Evolutionary conservation across 2,113 vertebrate genomes (phyloP).

Genomic region (Elaphurus davidianus): DNA sequence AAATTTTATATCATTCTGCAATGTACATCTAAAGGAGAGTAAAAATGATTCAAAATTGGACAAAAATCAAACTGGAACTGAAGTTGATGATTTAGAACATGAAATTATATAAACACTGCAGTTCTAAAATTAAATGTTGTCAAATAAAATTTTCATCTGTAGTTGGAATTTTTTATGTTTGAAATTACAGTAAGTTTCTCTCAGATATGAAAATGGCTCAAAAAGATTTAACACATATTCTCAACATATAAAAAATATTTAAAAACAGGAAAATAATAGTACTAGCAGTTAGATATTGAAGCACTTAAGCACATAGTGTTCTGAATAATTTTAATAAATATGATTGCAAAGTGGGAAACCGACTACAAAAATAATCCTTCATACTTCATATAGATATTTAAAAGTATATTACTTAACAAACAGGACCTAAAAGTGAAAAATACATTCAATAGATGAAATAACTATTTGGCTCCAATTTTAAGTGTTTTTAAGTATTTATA

Average conservation of each 20-base stretch:
- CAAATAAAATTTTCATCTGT: not conserved
- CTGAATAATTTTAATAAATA: not conserved
- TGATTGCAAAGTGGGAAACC: not conserved
- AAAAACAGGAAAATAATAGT: not conserved
- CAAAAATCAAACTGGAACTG: not conserved
- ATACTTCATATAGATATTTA: not conserved
- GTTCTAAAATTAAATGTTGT: not conserved
- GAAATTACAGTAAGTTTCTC: not conserved
- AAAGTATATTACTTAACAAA: not conserved
- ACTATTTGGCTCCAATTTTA: not conserved
- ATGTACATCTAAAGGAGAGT: not conserved
- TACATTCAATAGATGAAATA: not conserved
- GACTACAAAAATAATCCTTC: not conserved
- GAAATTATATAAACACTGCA: not conserved
- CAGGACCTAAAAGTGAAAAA: not conserved
- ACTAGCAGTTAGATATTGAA: not conserved
- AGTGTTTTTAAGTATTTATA: not conserved
- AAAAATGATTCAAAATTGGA: not conserved
- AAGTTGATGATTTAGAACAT: not conserved
- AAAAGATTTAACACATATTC: not conserved
- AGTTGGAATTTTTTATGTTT: not conserved
- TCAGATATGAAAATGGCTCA: not conserved
- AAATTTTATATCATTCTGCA: not conserved
- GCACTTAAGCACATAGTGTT: not conserved
- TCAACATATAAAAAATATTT: not conserved